Evolutionary conservation across 92 coral and sea anemone species (phyloP).

Genomic region (Palythoa grandis): DNA sequence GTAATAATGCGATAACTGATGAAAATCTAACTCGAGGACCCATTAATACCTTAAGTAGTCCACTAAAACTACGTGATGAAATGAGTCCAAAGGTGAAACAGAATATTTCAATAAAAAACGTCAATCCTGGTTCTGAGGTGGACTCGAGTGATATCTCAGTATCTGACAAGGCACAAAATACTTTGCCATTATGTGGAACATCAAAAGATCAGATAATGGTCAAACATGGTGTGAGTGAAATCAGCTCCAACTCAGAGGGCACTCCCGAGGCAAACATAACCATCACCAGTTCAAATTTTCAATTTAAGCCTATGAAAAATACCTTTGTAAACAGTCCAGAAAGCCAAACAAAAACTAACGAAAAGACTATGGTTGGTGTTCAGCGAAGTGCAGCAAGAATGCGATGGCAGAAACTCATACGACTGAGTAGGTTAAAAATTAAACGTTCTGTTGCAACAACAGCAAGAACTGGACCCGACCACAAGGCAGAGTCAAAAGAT

Average conservation of each 20-base stretch:
- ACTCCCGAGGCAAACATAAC: neutral
- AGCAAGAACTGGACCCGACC: neutral
- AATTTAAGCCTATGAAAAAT: neutral
- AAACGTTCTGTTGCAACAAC: neutral
- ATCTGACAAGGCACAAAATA: neutral
- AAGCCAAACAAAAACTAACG: neutral
- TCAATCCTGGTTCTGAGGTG: neutral
- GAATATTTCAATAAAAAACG: neutral
- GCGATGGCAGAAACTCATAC: conserved; percentile 23
- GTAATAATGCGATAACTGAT: neutral
- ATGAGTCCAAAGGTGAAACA: neutral
- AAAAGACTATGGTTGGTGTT: neutral
- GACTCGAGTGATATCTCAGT: neutral
- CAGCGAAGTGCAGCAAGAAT: neutral
- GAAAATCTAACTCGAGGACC: neutral
- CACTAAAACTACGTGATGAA: neutral
- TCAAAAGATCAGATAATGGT: neutral
- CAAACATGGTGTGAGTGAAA: neutral
- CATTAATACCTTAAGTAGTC: neutral
- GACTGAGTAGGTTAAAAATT: conserved; percentile 8
- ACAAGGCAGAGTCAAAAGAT: neutral
- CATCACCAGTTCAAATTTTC: neutral
- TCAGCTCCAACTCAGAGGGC: neutral
- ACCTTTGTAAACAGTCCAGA: neutral
- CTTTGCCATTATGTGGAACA: neutral